Conservation (phyloP, 2,888 invertebrate species). For the Thera obeliscata region DNA sequence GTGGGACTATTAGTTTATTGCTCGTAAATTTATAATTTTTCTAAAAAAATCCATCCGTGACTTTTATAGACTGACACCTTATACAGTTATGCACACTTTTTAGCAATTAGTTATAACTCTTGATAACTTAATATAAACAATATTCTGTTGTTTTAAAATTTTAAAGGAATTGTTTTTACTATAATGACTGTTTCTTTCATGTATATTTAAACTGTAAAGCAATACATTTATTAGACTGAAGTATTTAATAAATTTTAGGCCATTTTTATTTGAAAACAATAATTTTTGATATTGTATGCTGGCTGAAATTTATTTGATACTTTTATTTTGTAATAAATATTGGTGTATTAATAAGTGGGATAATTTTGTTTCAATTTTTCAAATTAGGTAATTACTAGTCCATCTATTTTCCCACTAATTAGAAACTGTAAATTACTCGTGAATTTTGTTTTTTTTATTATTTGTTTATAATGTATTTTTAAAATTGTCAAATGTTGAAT, state of each 20-base stretch:
- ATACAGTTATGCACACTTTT: slow-evolving; percentile 80
- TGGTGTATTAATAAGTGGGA: slow-evolving; percentile 50
- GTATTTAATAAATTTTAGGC: slow-evolving; percentile 76
- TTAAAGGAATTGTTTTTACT: slow-evolving; percentile 56
- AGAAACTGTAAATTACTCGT: slow-evolving; percentile 73
- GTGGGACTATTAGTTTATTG: slow-evolving; percentile 34
- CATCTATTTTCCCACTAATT: slow-evolving; percentile 71
- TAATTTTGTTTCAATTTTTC: slow-evolving; percentile 66
- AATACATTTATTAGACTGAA: slow-evolving; percentile 78
- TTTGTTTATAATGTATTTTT: slow-evolving; percentile 83
- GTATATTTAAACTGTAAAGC: slow-evolving; percentile 80
- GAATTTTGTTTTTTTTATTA: slow-evolving; percentile 77
- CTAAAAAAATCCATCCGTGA: slow-evolving; percentile 77
- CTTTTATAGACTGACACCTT: slow-evolving; percentile 83
- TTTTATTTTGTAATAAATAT: slow-evolving; percentile 50
- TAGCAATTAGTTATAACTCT: slow-evolving; percentile 65
- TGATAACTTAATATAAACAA: slow-evolving; percentile 54
- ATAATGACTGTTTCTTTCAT: slow-evolving; percentile 52
- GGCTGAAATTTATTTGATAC: slow-evolving; percentile 79
- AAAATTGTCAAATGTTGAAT: slow-evolving; percentile 82
- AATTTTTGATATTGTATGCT: slow-evolving; percentile 66
- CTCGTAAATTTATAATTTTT: slow-evolving; percentile 50
- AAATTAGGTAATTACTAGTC: slow-evolving; percentile 81
- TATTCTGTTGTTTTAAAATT: slow-evolving; percentile 24
- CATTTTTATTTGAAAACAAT: slow-evolving; percentile 59